A percentile compares a stretch with the other conserved stretches of the same genome.
Conservation (phyloP, 2,797 vertebrate species). For the Rhabdomys pumilio region DNA sequence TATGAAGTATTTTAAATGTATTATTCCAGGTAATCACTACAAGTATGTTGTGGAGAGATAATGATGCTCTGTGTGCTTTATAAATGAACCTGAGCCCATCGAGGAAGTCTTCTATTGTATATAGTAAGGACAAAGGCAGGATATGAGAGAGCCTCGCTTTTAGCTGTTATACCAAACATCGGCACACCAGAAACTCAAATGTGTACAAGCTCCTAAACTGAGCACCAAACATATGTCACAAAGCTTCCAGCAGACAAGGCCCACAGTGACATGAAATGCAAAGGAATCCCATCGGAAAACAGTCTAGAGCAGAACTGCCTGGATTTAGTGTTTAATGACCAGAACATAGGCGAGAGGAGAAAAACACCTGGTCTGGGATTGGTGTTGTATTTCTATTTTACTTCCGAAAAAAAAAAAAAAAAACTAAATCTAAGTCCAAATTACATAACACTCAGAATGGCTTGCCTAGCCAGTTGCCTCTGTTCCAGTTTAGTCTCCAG, state of each 20-base stretch:
- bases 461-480: slow-evolving; percentile 80
- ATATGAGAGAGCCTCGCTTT: background rate
- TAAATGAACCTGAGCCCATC: background rate
- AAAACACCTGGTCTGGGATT: slow-evolving; percentile 84
- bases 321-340: slow-evolving; percentile 51
- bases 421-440: slow-evolving; percentile 83
- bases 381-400: slow-evolving; percentile 86
- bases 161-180: background rate
- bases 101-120: background rate
- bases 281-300: slow-evolving; percentile 10
- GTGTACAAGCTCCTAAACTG: background rate
- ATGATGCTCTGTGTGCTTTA: background rate
- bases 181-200: background rate
- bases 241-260: background rate
- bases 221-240: background rate
- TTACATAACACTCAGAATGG: slow-evolving; percentile 81
- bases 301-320: slow-evolving; percentile 40
- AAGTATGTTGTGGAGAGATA: background rate
- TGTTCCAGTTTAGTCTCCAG: slow-evolving; percentile 82
- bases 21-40: background rate
- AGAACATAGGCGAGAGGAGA: slow-evolving; percentile 72
- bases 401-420: slow-evolving; percentile 56
- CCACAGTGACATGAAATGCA: background rate
- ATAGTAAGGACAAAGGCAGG: background rate
- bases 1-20: slow-evolving; percentile 14